Percentiles rank a stretch among this genome's conserved stretches.
Conservation (phyloP, 2,797 vertebrate genomes). For the Hypotaenidia okinawae region DNA sequence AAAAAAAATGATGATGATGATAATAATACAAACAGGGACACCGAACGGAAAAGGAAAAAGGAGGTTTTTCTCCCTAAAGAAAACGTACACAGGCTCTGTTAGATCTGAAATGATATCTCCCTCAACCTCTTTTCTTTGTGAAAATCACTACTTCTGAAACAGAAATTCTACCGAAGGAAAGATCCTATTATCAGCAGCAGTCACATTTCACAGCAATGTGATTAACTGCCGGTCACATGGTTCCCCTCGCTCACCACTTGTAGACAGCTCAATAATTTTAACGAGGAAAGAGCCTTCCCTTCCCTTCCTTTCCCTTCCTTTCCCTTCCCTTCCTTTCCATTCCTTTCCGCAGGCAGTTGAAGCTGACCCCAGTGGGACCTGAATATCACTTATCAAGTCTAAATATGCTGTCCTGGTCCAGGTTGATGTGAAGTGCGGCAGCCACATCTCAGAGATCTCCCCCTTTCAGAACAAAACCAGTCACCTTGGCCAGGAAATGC, state of each 20-base stretch:
- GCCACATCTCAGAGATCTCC: conserved; percentile 49
- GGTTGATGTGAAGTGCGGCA: conserved; percentile 46
- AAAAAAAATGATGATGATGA: conserved; percentile 7
- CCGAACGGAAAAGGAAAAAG: neutral
- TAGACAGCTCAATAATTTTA: conserved; percentile 76
- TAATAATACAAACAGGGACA: neutral
- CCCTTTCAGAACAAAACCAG: conserved; percentile 67
- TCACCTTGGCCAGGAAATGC: conserved; percentile 78
- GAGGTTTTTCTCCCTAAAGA: conserved; percentile 28
- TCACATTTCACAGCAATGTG: conserved; percentile 73
- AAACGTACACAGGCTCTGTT: conserved; percentile 42
- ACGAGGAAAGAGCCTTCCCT: conserved; percentile 45
- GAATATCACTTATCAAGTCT: conserved; percentile 70
- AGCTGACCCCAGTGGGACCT: conserved; percentile 53
- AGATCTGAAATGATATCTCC: conserved; percentile 68
- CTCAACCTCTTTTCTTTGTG: conserved; percentile 60
- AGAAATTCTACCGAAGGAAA: conserved; percentile 65
- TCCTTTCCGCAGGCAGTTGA: conserved; percentile 37
- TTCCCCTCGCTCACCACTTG: conserved; percentile 48
- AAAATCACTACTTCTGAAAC: conserved; percentile 68
- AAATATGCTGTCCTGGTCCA: conserved; percentile 41
- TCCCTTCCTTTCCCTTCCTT: neutral
- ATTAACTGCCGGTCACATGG: conserved; percentile 68
- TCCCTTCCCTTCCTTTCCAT: neutral
- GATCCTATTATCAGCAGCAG: conserved; percentile 68